A percentile compares a stretch with the other conserved stretches of the same genome.
Conservation (phyloP, 2,113 vertebrate species). For the Camelus dromedarius region DNA sequence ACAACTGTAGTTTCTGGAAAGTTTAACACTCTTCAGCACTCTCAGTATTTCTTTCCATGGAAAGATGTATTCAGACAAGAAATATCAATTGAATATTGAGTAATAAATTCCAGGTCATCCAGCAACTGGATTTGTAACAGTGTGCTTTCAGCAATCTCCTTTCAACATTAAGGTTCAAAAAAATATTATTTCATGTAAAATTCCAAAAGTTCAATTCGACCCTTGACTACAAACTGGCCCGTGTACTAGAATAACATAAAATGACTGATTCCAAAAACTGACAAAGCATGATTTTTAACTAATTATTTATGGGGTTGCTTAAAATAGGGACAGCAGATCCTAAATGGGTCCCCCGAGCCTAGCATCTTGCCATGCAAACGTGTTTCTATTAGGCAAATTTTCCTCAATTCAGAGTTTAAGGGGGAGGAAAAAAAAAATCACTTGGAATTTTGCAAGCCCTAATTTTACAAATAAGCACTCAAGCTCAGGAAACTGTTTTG, state of each 20-base stretch:
- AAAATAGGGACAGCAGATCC: background rate
- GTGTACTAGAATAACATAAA: rapidly evolving
- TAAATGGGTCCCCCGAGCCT: rapidly evolving
- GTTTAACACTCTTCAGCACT: background rate
- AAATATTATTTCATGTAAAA: background rate
- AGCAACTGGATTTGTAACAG: background rate
- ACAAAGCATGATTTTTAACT: background rate
- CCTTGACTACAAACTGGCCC: background rate
- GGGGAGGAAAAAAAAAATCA: background rate
- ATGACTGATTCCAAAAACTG: background rate
- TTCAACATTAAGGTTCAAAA: background rate
- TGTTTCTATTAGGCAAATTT: background rate
- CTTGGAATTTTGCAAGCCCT: background rate
- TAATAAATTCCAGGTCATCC: background rate
- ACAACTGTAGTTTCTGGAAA: background rate
- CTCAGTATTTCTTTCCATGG: background rate
- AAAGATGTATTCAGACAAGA: background rate
- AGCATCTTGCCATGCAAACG: rapidly evolving
- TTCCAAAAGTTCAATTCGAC: background rate
- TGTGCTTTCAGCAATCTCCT: background rate
- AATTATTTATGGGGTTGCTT: no score
- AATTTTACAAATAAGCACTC: background rate
- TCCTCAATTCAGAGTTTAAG: background rate
- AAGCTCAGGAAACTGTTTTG: background rate
- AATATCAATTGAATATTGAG: background rate